Evolutionary conservation across 1,140 invertebrate genomes (phyloP).

Genomic region (Augochlora pura): DNA sequence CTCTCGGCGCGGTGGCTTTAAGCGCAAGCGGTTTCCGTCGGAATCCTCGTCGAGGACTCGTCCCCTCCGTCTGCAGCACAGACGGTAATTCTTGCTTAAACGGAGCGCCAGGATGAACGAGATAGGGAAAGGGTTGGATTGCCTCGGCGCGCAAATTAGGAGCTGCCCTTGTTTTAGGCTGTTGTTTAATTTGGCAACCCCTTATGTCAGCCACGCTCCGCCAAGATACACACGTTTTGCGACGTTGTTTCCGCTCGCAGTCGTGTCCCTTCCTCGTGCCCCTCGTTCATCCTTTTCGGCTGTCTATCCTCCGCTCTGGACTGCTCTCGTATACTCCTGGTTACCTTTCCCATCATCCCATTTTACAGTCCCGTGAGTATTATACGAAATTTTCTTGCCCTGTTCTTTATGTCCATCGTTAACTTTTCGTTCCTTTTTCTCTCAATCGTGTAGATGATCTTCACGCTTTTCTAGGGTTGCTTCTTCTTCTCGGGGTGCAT

Average conservation of each 20-base stretch:
- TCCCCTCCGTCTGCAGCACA: neutral
- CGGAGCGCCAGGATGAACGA: slow-evolving; percentile 11
- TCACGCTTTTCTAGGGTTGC: too few relatives aligned
- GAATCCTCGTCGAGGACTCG: slow-evolving; percentile 44
- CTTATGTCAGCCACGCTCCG: slow-evolving; percentile 51
- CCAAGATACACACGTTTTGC: slow-evolving; percentile 52
- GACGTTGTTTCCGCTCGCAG: neutral
- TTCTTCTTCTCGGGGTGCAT: too few relatives aligned
- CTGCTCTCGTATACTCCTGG: neutral
- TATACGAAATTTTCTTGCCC: too few relatives aligned
- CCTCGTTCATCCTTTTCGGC: neutral
- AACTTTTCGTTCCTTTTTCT: too few relatives aligned
- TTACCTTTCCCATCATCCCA: neutral
- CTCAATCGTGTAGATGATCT: too few relatives aligned
- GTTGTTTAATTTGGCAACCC: slow-evolving; percentile 63
- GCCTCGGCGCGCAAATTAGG: slow-evolving; percentile 59
- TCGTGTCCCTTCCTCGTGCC: too few relatives aligned
- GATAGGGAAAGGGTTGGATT: slow-evolving; percentile 40
- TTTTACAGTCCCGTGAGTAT: too few relatives aligned
- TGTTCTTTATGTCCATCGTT: too few relatives aligned
- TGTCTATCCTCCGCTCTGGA: neutral
- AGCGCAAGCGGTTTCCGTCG: slow-evolving; percentile 38
- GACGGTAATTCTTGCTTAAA: slow-evolving; percentile 51
- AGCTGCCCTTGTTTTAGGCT: slow-evolving; percentile 42
- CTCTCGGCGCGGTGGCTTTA: neutral